phyloP scores from a whole-genome alignment of 1,140 invertebrate genomes.

The Lasaia peninsularis region DNA sequence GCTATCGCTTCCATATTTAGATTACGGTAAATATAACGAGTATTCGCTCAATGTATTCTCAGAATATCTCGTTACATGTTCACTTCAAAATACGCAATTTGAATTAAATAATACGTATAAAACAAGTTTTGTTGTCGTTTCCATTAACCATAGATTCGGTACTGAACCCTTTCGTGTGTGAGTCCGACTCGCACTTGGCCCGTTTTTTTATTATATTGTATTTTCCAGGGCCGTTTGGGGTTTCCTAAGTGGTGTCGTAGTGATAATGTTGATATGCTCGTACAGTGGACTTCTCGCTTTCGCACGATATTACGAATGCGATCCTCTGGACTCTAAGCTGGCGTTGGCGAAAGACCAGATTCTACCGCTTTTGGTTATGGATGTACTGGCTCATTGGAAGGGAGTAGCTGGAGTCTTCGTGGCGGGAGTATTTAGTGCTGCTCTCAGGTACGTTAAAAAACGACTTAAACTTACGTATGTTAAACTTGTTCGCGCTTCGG shows the following conservation, averaged over 20 bases:
- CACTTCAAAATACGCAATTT: too few species aligned
- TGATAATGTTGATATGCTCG: conserved; percentile 78
- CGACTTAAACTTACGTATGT: too few species aligned
- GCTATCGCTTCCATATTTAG: too few species aligned
- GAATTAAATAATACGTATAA: too few species aligned
- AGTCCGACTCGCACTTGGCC: too few species aligned
- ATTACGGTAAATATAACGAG: too few species aligned
- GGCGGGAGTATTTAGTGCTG: conserved; percentile 88
- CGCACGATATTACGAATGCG: conserved; percentile 89
- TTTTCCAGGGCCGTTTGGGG: conserved; percentile 82
- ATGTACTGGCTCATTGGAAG: conserved; percentile 81
- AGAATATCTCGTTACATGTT: too few species aligned
- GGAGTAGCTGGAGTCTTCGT: conserved; percentile 87
- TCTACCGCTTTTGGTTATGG: conserved; percentile 85
- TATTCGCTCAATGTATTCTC: too few species aligned
- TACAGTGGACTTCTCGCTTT: conserved; percentile 88
- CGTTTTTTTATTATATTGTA: conserved; percentile 14
- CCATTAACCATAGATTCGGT: too few species aligned
- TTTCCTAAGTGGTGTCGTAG: conserved; percentile 79
- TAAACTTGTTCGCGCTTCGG: too few species aligned
- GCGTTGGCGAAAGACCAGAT: conserved; percentile 83
- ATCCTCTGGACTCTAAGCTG: conserved; percentile 85
- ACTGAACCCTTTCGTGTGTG: too few species aligned
- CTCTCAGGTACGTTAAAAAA: conserved; percentile 79
- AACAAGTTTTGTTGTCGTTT: too few species aligned